Evolutionary conservation across 1,140 invertebrate genomes (phyloP).

Genomic region (Drosophila kohkoa): DNA sequence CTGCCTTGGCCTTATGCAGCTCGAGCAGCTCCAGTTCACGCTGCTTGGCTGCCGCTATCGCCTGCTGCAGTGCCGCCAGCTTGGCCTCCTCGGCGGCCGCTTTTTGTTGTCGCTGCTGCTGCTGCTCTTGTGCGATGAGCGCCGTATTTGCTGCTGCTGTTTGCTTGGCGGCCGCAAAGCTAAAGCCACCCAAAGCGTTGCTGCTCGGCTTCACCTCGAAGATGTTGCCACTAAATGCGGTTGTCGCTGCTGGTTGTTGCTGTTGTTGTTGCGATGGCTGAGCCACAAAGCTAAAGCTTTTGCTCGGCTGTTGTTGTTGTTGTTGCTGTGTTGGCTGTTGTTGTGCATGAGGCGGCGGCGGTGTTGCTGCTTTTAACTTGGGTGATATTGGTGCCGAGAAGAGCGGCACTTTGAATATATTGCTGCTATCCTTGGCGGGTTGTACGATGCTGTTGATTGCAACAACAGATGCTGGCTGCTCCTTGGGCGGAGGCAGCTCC

Average conservation of each 20-base stretch:
- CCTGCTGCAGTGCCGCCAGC: conserved; percentile 52
- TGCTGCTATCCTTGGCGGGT: conserved; percentile 38
- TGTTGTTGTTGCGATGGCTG: neutral
- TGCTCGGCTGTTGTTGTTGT: neutral
- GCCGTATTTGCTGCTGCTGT: neutral
- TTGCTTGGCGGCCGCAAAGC: neutral
- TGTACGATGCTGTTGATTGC: neutral
- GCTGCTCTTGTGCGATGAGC: neutral
- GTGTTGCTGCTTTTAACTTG: conserved; percentile 34
- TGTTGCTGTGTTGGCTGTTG: conserved; percentile 3
- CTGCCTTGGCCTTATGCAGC: conserved; percentile 32
- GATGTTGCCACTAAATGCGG: conserved; percentile 19
- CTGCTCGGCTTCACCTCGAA: conserved; percentile 2
- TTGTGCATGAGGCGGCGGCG: neutral
- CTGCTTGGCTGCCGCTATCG: conserved; percentile 57
- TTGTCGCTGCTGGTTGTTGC: neutral
- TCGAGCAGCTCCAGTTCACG: conserved; percentile 56
- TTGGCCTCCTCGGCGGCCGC: conserved; percentile 47
- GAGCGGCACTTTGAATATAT: conserved; percentile 65
- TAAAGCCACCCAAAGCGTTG: neutral
- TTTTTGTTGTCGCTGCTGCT: conserved; percentile 26
- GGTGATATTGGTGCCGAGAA: conserved; percentile 48
- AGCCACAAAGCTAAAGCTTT: conserved; percentile 4
- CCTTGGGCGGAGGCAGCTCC: neutral
- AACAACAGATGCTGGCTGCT: neutral